Conservation (phyloP, 2,797 vertebrate species). For the Clarias fuscus region DNA sequence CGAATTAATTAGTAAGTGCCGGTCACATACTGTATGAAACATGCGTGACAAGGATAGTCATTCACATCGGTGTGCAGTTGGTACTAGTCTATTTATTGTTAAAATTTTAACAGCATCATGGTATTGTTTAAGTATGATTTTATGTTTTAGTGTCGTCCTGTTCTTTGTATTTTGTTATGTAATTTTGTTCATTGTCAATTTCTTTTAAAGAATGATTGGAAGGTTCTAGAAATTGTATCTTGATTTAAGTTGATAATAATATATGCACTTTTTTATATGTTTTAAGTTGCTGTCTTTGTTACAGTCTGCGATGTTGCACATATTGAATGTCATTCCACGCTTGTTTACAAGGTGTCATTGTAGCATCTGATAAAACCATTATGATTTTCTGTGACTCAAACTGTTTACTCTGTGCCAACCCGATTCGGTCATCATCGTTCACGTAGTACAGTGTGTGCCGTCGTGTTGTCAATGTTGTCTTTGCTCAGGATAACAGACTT, state of each 20-base stretch:
- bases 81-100: conserved; percentile 48
- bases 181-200: neutral
- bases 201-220: conserved; percentile 16
- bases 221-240: conserved; percentile 6
- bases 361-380: conserved; percentile 16
- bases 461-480: conserved; percentile 31
- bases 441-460: conserved; percentile 36
- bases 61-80: conserved; percentile 23
- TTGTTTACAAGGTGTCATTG: conserved; percentile 34
- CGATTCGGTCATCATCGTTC: neutral
- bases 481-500: conserved; percentile 39
- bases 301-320: conserved; percentile 42
- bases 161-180: conserved; percentile 16
- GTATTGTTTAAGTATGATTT: conserved; percentile 8
- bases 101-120: conserved; percentile 1
- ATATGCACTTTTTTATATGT: conserved; percentile 44
- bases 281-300: conserved; percentile 39
- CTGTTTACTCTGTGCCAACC: conserved; percentile 40
- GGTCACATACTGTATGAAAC: conserved; percentile 46
- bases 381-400: conserved; percentile 18
- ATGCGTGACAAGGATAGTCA: conserved; percentile 28
- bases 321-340: conserved; percentile 33
- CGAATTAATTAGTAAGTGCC: conserved; percentile 47
- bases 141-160: conserved; percentile 5
- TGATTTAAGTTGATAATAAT: conserved; percentile 29